Conservation (phyloP, 2,113 vertebrate species). For the Dermatemys mawii region DNA sequence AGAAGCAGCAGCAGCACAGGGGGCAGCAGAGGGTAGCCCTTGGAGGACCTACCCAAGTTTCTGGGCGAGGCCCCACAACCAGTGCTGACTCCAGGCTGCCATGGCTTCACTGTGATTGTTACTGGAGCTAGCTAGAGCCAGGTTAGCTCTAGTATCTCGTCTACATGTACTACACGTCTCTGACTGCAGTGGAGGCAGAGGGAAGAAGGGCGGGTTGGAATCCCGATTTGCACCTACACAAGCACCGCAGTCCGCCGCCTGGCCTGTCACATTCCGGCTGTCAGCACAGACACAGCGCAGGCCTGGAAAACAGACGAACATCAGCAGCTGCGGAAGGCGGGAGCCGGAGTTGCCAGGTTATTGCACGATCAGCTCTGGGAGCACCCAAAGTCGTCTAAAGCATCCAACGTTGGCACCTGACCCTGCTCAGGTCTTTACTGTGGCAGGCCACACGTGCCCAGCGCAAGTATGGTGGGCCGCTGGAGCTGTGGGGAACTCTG, state of each 20-base stretch:
- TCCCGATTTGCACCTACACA: neutral
- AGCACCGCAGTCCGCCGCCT: neutral
- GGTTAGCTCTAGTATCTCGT: neutral
- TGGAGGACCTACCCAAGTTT: too few species aligned
- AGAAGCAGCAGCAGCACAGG: neutral
- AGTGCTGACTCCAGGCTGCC: neutral
- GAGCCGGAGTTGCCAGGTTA: too few species aligned
- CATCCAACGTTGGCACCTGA: neutral
- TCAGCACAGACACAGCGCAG: constrained; percentile 16
- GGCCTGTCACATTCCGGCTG: neutral
- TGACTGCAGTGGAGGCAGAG: neutral
- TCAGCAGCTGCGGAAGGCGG: neutral
- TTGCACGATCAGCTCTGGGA: neutral
- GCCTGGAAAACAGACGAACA: neutral
- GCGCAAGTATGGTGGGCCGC: too few species aligned
- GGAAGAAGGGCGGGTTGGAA: neutral
- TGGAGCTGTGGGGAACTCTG: neutral
- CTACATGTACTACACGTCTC: neutral
- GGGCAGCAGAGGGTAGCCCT: too few species aligned
- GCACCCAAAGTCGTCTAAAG: too few species aligned
- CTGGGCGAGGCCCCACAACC: too few species aligned
- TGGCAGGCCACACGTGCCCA: neutral
- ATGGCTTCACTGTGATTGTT: neutral
- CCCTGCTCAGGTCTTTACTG: neutral
- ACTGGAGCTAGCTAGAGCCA: neutral